Evolutionary conservation across 2,888 invertebrate species (phyloP), one percentile per base, ranked within the genome.

Genomic region (Oegoconia quadripuncta): DNA sequence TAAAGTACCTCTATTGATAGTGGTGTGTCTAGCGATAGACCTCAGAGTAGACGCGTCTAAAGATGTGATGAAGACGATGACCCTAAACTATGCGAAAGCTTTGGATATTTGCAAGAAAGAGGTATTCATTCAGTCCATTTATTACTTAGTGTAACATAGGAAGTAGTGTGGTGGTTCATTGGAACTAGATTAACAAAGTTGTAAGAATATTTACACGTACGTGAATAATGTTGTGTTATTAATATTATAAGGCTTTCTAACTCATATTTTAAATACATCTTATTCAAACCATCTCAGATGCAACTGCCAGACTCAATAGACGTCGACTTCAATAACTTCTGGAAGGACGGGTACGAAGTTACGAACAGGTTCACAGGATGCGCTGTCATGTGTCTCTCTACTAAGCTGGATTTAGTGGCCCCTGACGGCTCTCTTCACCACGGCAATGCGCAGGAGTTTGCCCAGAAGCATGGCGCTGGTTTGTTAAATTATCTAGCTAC

Each of bases 391-490:
- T 82, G 83, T 36, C 52, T 83, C 37, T 67, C 78, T 9, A 47
- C 55, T 3, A 82, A 82, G 48, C 53, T 82, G 23, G 68, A 78
- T 15, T 53, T 82, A 8, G 36, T 79, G 0, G 75, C 80, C 18
- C 53, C 56, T n/a, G 65, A 68, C 0, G 59, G 72, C 1, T 70
- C 68, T 11, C 59, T 82, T 15, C 83, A 81, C 22, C 80, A 79
- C 23, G 80, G 75, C 1, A 82, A 74, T 20, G 66, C 79, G 0
- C 58, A 64, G 15, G 78, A 80, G 15, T 82, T 77, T 11, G 82
- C 74, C 1, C 54, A 55, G 20, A 62, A 59, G 28, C 71, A 82
- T 48, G 83, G 83, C 12, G 83, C 82, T 49, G 81, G 83, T 82
- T 37, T 56, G 60, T n/a, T n/a, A 6, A 16, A 30, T 30, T n/a